Base-by-base conservation (phyloP, 2,113 vertebrate genomes). In the Poeciliopsis retropinna region DNA sequence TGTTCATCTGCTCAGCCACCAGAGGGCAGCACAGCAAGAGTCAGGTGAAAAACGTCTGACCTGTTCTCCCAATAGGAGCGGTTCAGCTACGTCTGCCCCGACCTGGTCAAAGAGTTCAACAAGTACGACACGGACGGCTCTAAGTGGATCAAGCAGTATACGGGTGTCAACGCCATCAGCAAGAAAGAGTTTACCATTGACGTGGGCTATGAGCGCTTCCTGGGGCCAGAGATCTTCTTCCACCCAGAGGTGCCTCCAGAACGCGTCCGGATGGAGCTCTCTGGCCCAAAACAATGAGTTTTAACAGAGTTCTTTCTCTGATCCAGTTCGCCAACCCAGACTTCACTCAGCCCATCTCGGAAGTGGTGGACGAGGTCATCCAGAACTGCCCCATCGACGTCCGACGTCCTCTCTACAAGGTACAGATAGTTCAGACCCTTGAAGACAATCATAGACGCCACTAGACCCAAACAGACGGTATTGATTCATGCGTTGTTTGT, bases 101-200 rank as follows among this genome's bases (percentile, higher is more conserved):
- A 99, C 87, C 96, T 99, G 81, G 97, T 99, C 66, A 99, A 99
- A 94, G 98, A 99, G 94, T 99, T 99, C 87, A 98, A 91, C 89
- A 99, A 99, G 91, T 99, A 99, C 74, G 98, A 99, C 89, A 97
- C 96, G 71, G 97, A 99, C 78, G 96, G 96, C 87, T 95, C 96
- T 72, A 99, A 99, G 89, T 99, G 98, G 98, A 98, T 99, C 93
- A 99, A 98, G 87, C 98, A 99, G 82, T 97, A 97, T 95, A 99
- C 96, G 30, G 97, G 97, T 79, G 92, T 97, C 91, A 99, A 99
- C 84, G 94, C 97, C 78, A 95, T 99, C 88, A 95, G 94, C 92
- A 99, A 99, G 95, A 99, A 98, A 91, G 97, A 98, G 90, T 99
- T 99, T 92, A 97, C 95, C 87, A 97, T 99, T 74, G 98, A 99